Evolutionary conservation across 2,888 invertebrate genomes (phyloP).

Genomic region (Agonopterix heracliana): DNA sequence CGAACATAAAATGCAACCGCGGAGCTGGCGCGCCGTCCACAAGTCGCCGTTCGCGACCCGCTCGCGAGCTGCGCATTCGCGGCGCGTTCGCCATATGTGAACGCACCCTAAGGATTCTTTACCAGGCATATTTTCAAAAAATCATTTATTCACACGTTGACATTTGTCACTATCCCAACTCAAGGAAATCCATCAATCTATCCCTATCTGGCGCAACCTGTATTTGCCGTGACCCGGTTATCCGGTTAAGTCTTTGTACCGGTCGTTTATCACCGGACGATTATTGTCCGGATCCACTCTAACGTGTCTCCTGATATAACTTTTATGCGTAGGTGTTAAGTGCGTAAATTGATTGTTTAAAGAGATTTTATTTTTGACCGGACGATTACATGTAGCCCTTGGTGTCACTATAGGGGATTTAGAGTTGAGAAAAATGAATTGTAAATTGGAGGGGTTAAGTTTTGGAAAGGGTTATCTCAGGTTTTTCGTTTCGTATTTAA

Average conservation of each 20-base stretch:
- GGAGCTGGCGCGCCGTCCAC: too few species aligned
- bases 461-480: neutral
- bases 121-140: too few species aligned
- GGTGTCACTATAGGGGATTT: slow-evolving; percentile 39
- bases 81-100: too few species aligned
- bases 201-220: slow-evolving; percentile 44
- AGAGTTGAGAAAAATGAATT: slow-evolving; percentile 58
- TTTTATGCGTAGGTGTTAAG: too few species aligned
- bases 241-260: slow-evolving; percentile 38
- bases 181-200: slow-evolving; percentile 45
- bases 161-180: neutral
- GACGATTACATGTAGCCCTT: slow-evolving; percentile 29
- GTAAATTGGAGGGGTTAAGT: slow-evolving; percentile 25
- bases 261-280: slow-evolving; percentile 62
- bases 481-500: too few species aligned
- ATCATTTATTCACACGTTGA: too few species aligned
- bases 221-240: slow-evolving; percentile 53
- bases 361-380: slow-evolving; percentile 50
- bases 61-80: too few species aligned
- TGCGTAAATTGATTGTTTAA: too few species aligned
- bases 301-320: too few species aligned
- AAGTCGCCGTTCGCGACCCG: too few species aligned
- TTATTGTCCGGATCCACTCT: slow-evolving; percentile 43
- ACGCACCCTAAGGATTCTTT: too few species aligned
- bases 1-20: too few species aligned